These are phyloP conservation scores for Amblyornis subalaris DNA, from an alignment of 2,113 vertebrate species.

Conservation along the genomic window DNA sequence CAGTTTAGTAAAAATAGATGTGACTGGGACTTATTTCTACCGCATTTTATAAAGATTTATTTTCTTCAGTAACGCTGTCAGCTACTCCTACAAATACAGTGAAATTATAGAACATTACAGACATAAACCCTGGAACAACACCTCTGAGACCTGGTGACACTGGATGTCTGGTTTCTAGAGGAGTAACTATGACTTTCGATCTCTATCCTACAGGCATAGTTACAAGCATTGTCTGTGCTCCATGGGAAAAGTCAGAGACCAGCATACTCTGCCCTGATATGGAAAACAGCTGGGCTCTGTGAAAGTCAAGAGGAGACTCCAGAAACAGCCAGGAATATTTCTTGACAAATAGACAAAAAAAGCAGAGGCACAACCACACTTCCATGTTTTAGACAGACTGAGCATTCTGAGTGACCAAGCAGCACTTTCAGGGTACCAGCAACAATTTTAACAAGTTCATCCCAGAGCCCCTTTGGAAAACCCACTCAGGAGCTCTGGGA, in stretches of 20 bases:
- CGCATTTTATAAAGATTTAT: neutral
- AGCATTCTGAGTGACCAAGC: neutral
- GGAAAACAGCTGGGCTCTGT: neutral
- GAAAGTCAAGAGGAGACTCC: neutral
- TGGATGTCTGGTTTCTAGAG: neutral
- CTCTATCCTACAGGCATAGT: constrained; percentile 18
- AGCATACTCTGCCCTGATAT: neutral
- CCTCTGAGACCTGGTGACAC: neutral
- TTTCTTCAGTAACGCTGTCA: neutral
- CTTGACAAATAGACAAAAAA: neutral
- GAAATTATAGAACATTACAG: neutral
- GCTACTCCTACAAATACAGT: neutral
- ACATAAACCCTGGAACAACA: neutral
- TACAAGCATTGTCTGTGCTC: neutral
- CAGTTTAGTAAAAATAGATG: neutral
- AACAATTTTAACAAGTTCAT: neutral
- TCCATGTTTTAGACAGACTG: neutral
- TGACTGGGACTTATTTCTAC: neutral
- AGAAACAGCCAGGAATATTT: neutral
- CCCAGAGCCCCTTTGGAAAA: neutral
- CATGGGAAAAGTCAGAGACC: neutral
- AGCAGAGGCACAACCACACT: neutral
- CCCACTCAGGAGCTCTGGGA: neutral
- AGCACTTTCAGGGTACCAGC: neutral
- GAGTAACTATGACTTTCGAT: accelerated